These are phyloP conservation scores for Heliothis subflexa DNA, from an alignment of 1,140 invertebrate species.

Conservation along the genomic window DNA sequence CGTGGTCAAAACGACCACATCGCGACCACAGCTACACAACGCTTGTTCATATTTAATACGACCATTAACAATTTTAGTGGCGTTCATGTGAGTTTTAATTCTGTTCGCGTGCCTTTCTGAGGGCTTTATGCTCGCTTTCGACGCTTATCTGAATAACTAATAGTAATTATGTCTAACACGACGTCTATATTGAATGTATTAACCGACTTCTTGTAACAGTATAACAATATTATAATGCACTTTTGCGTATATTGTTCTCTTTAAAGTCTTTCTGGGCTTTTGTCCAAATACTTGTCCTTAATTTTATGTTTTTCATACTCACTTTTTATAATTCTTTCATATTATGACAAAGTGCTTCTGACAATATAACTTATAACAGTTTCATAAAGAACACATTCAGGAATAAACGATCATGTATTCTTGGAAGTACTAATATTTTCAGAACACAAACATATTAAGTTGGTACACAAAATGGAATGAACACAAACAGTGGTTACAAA, in stretches of 20 bases:
- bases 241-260: no score
- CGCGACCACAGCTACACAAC: slow-evolving; percentile 1
- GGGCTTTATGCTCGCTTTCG: slow-evolving; percentile 2
- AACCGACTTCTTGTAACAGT: no score
- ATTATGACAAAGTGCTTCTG: no score
- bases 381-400: not conserved
- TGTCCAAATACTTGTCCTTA: no score
- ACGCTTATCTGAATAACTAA: no score
- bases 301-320: no score
- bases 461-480: slow-evolving; percentile 12
- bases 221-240: no score
- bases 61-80: slow-evolving; percentile 24
- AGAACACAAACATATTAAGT: slow-evolving; percentile 30
- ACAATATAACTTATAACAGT: no score
- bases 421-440: not conserved
- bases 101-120: slow-evolving; percentile 6
- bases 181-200: no score
- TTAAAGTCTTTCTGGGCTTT: no score
- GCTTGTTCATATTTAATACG: slow-evolving; percentile 37
- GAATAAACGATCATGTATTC: not conserved
- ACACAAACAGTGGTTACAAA: slow-evolving; percentile 5
- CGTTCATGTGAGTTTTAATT: slow-evolving; percentile 23
- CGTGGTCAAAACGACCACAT: slow-evolving; percentile 6
- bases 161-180: no score
- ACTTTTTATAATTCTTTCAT: no score